Evolutionary conservation across 2,113 vertebrate species (phyloP), one percentile per base, ranked within the genome.

Genomic region (Myodes glareolus): DNA sequence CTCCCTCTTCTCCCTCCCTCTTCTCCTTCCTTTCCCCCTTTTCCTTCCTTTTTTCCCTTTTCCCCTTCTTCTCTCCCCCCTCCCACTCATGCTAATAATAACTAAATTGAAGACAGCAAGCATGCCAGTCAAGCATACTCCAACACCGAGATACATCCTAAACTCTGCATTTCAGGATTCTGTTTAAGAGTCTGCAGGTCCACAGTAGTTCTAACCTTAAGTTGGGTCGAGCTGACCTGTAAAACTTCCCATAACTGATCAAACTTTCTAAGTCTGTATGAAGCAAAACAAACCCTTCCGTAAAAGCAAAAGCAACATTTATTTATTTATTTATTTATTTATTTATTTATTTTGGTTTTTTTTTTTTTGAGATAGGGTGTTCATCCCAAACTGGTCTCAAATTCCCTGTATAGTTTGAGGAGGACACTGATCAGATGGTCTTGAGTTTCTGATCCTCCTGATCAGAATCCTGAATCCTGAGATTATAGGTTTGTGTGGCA

Each of bases 101-200:
- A 61, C 70, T 42, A 73, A 89, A 61, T 27, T 29, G 13, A 42
- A 55, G n/a, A 52, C 17, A 55, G 75, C n/a, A 75, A 29, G 16
- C 50, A 12, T 45, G 27, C 50, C 42, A 21, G 3, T 55, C 25
- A 76, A 55, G 25, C 45, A 19, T 12, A 72, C 72, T 23, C 52
- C 19, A 19, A 27, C 70, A 21, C 52, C 33, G 29, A 45, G n/a
- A 31, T 61, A 61, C 4, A 76, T 16, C 52, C 39, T 58, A n/a
- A 76, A 61, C 42, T 63, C 76, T 52, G 58, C 68, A 90, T 82
- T 96, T 75, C 78, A 92, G n/a, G 78, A 39, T 82, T 85, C 88
- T 93, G 39, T 68, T 73, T 81, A 67, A 92, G 45, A 29, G 39
- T 58, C 52, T 63, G 5, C 45, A 7, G 25, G 70, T 23, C 39